Base-by-base conservation (phyloP, 2,113 vertebrate species). In the Chlamydotis undulata region DNA sequence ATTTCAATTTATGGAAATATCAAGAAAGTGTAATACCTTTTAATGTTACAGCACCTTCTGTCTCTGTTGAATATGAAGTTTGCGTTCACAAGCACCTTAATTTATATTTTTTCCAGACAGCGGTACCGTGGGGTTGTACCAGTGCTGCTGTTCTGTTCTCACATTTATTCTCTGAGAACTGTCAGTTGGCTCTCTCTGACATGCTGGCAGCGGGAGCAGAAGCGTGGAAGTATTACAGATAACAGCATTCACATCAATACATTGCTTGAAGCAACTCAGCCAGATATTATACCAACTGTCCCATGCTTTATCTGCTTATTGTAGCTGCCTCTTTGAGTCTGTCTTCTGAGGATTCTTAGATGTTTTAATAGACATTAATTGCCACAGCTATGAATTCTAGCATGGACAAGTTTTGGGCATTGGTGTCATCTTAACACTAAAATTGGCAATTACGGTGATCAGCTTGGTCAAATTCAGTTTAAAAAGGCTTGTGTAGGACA, bases 371-470 rank as follows among this genome's bases (percentile, higher is more conserved):
- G 73, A 57, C 8, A 0, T 73, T 91, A 37, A 89, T 37, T 37
- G 73, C 37, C 50, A 50, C n/a, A 69, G 52, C 74, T 79, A 45
- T 75, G 65, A 93, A 64, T 94, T 89, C 31, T 79, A 65, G 61
- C 37, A 74, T 1, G 5, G 61, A 49, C 90, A 73, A 64, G 53
- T 87, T 90, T 87, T 55, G 69, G 84, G 55, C n/a, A 47, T 89
- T 85, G 76, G 14, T 87, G 77, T 89, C 90, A 75, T 93, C 83
- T 92, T 93, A 55, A 57, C 77, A 39, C 69, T 78, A 73, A 89
- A 93, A 96, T 95, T 93, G 83, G 81, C 91, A 85, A 47, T 96
- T 95, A 89, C 4, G 37, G 41, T 88, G 84, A 96, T 96, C 67
- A 88, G 5, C 70, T 69, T 80, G 78, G 78, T 91, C 78, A 76